A percentile compares a stretch with the other conserved stretches of the same genome.
These are phyloP conservation scores for Cephus cinctus DNA, from an alignment of 1,140 invertebrate species.

Conservation along the genomic window DNA sequence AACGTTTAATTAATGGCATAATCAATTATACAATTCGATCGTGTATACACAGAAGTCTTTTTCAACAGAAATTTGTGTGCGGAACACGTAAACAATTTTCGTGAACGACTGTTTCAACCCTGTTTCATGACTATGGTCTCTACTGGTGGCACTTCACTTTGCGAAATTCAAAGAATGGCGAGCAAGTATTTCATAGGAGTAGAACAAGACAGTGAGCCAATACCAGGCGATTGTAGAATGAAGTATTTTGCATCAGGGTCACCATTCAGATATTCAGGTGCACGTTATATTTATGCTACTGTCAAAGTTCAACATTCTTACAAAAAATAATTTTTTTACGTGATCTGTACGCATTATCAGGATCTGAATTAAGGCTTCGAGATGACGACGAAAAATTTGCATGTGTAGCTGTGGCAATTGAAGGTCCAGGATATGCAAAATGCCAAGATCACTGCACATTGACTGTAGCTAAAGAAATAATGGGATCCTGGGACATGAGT, in stretches of 20 bases:
- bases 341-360: slow-evolving; percentile 11
- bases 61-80: slow-evolving; percentile 19
- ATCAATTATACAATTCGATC: no score
- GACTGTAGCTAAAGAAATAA: slow-evolving; percentile 28
- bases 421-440: slow-evolving; percentile 27
- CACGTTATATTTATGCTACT: no score
- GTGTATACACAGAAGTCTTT: no score
- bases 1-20: background rate
- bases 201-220: background rate
- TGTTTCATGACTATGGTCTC: slow-evolving; percentile 26
- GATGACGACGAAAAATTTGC: slow-evolving; percentile 29
- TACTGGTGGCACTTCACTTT: slow-evolving; percentile 23
- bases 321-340: background rate
- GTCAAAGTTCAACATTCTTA: background rate
- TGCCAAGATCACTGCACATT: slow-evolving; percentile 21
- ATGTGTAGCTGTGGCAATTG: slow-evolving; percentile 29
- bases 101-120: slow-evolving; percentile 20
- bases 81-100: slow-evolving; percentile 18
- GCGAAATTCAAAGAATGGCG: slow-evolving; percentile 19
- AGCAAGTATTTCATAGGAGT: slow-evolving; percentile 9
- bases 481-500: slow-evolving; percentile 26
- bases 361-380: slow-evolving; percentile 27
- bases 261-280: slow-evolving; percentile 27
- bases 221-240: background rate
- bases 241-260: background rate